phyloP scores from a whole-genome alignment of 2,888 invertebrate species.

The Lysandra coridon region DNA sequence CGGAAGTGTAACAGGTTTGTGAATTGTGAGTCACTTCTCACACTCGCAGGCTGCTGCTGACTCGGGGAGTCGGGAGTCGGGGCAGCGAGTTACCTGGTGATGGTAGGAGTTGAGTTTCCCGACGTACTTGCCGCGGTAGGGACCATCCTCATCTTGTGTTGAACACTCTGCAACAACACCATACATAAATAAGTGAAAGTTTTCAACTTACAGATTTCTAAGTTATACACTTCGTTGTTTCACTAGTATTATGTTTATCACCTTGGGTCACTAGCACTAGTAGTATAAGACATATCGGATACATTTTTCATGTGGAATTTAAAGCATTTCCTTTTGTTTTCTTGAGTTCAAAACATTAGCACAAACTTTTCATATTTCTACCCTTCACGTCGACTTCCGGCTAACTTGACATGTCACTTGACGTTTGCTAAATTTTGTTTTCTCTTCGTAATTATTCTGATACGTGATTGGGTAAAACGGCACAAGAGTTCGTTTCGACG shows the following conservation, averaged over 20 bases:
- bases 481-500: constrained; percentile 39
- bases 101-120: constrained; percentile 95
- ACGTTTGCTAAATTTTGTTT: constrained; percentile 34
- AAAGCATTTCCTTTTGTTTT: constrained; percentile 47
- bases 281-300: constrained; percentile 53
- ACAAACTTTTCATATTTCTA: constrained; percentile 41
- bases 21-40: not conserved
- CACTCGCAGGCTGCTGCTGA: not conserved
- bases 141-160: constrained; percentile 84
- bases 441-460: constrained; percentile 35
- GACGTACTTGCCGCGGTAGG: constrained; percentile 89
- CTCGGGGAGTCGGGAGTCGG: not conserved
- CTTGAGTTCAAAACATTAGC: constrained; percentile 50
- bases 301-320: constrained; percentile 52
- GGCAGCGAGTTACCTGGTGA: constrained; percentile 81
- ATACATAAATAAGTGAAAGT: constrained; percentile 30
- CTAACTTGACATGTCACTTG: constrained; percentile 53
- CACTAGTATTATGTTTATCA: not conserved
- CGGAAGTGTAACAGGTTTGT: not conserved
- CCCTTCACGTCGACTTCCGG: constrained; percentile 47
- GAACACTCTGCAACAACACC: constrained; percentile 56
- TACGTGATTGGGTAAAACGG: constrained; percentile 47
- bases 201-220: not conserved
- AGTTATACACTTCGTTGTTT: not conserved
- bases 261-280: constrained; percentile 55